A percentile compares a stretch with the other conserved stretches of the same genome.
These are phyloP conservation scores for Pteropus rufus DNA, from an alignment of 2,797 vertebrate genomes.

Conservation along the genomic window DNA sequence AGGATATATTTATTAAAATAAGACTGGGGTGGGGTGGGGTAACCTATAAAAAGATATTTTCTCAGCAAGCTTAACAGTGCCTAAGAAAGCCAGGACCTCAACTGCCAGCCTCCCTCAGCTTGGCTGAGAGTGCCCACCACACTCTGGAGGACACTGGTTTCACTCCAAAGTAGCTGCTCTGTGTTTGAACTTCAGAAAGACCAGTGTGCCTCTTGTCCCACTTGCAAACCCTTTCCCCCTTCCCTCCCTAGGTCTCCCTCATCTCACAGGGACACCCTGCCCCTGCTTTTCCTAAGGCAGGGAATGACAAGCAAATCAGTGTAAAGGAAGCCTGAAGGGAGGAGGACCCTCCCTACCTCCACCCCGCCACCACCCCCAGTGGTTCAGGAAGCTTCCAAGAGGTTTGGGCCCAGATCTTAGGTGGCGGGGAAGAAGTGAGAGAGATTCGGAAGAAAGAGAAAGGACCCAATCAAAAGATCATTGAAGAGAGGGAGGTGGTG, in stretches of 20 bases:
- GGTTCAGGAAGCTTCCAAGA: neutral
- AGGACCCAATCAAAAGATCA: neutral
- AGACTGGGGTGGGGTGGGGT: slow-evolving; percentile 64
- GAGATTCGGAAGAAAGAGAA: neutral
- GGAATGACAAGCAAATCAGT: neutral
- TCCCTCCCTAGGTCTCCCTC: neutral
- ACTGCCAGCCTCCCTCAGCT: neutral
- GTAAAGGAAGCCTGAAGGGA: neutral
- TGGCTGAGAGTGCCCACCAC: neutral
- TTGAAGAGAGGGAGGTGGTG: neutral
- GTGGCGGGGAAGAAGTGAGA: neutral
- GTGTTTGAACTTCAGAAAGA: neutral
- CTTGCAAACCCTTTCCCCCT: neutral
- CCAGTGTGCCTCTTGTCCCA: neutral
- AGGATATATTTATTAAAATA: slow-evolving; percentile 85
- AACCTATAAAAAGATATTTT: slow-evolving; percentile 69
- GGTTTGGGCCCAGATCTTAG: neutral
- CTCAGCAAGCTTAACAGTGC: slow-evolving; percentile 42
- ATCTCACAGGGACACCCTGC: neutral
- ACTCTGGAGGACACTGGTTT: neutral
- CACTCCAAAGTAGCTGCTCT: neutral
- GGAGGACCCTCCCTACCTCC: too few relatives aligned
- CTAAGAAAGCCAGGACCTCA: neutral
- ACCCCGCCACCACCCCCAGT: neutral
- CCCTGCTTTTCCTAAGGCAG: neutral